Evolutionary conservation across 64 coral and sea anemone genomes (phyloP), one percentile per base, ranked within the genome.

Genomic region (Cladopsammia gracilis): DNA sequence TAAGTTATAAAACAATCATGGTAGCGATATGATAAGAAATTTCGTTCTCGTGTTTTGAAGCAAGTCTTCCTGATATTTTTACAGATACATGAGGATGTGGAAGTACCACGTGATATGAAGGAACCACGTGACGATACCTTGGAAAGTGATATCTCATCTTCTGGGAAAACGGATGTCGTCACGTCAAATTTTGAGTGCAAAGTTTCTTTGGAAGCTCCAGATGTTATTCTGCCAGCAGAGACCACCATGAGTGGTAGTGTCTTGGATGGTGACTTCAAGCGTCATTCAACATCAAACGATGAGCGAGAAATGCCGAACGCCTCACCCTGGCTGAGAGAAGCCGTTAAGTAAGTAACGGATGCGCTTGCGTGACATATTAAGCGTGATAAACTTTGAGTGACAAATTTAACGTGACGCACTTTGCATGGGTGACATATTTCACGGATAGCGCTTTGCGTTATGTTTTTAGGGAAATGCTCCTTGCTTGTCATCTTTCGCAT

Each of bases 171-270:
- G 52, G 73, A 76, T 52, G 75, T 54, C 5, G 50, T 77, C 75
- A 77, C 75, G 3, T 19, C 75, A 56, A 49, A 56, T 48, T 52
- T 56, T 77, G 48, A 77, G 10, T 54, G 75, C 54, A 77, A 77
- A 5, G 24, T 54, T 24, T 48, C 20, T 8, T 49, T 18, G 3
- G 49, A 53, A 3, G 3, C 56, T 10, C 48, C 20, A 53, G 75
- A 77, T 52, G 43, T 75, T 44, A n/a, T 24, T 19, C 24, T 3
- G 50, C 7, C 48, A 54, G 50, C 75, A 23, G 22, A 77, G 22
- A 15, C 75, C 19, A 54, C 23, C n/a, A 54, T 57, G 7, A 23
- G 75, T 48, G 50, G 75, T 10, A 56, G 49, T 24, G 50, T 24
- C 7, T 77, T 22, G 22, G 50, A 24, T 10, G 75, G 54, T 10